Conservation (phyloP, 2,888 invertebrate species). For the Poecilus cupreus region DNA sequence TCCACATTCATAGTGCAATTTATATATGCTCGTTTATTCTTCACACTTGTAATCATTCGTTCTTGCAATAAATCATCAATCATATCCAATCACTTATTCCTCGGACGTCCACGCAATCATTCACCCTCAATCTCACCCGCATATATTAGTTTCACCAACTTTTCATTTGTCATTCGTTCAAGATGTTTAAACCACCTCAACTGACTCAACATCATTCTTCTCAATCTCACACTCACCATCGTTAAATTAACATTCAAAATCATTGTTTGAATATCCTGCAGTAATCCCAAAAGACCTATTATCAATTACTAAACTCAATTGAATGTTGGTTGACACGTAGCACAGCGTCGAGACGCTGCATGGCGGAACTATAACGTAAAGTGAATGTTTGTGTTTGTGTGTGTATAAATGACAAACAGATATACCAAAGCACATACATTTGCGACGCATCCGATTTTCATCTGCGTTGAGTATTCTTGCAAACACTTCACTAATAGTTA, state of each 20-base stretch:
- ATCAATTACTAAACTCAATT: constrained; percentile 19
- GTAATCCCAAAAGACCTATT: constrained; percentile 26
- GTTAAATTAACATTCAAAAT: constrained; percentile 8
- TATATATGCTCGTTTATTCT: too few species aligned
- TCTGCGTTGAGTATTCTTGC: constrained; percentile 5
- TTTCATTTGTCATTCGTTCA: too few species aligned
- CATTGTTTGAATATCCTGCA: constrained; percentile 1
- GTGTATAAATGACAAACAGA: constrained; percentile 24
- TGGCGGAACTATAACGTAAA: not conserved
- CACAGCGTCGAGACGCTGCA: not conserved
- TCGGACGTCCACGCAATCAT: too few species aligned
- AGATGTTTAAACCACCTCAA: too few species aligned
- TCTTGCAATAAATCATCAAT: too few species aligned
- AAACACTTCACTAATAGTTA: constrained; percentile 2
- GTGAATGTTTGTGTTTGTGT: constrained; percentile 3
- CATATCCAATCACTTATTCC: too few species aligned
- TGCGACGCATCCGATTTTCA: constrained; percentile 25
- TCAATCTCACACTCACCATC: not conserved
- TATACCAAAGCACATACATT: constrained; percentile 19
- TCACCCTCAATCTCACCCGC: too few species aligned
- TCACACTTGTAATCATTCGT: too few species aligned
- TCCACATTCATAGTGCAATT: too few species aligned
- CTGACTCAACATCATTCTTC: too few species aligned
- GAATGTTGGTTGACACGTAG: not conserved
- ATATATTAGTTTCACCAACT: too few species aligned